Evolutionary conservation across 2,113 vertebrate genomes (phyloP), one percentile per base, ranked within the genome.

Genomic region (Fukomys damarensis): DNA sequence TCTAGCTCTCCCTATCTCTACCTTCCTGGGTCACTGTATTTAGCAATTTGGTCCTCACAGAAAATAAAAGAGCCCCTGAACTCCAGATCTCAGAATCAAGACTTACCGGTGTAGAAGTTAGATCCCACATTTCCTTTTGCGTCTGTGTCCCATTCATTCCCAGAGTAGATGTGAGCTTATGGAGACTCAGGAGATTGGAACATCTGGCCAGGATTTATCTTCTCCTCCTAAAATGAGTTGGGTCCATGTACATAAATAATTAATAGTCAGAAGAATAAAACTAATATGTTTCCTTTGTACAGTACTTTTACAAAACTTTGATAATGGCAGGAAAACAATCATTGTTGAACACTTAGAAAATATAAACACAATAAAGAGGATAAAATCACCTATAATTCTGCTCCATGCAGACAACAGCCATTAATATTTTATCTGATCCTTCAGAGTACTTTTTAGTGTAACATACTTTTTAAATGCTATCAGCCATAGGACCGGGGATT

Each of bases 161-260:
- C 79, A 28, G 72, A 61, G 35, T 92, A 72, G 5, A 58, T 63
- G 52, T 46, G 86, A 94, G 61, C 74, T 83, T 85, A 94, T 70
- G 8, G 1, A 66, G 61, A 65, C 49, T 54, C 32, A 38, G 12
- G 20, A 95, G 16, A 28, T 24, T 66, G 41, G 32, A 49, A 63
- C 9, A 32, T 92, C 74, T 97, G 94, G 86, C 86, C 74, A 89
- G 89, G 56, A 65, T 65, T 94, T 92, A 32, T 61, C 79, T 93
- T 80, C 83, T 92, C 30, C 85, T 77, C 95, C 59, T 94, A 61
- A 95, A 94, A 80, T 89, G 86, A 84, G 43, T 79, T 86, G 56
- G 59, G 61, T 72, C 43, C 59, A 38, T 87, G 79, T 66, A 52
- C 49, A 38, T 63, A 89, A 90, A 49, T 82, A 76, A 95, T 91